Conservation (phyloP, 2,113 vertebrate species). For the Physeter macrocephalus region DNA sequence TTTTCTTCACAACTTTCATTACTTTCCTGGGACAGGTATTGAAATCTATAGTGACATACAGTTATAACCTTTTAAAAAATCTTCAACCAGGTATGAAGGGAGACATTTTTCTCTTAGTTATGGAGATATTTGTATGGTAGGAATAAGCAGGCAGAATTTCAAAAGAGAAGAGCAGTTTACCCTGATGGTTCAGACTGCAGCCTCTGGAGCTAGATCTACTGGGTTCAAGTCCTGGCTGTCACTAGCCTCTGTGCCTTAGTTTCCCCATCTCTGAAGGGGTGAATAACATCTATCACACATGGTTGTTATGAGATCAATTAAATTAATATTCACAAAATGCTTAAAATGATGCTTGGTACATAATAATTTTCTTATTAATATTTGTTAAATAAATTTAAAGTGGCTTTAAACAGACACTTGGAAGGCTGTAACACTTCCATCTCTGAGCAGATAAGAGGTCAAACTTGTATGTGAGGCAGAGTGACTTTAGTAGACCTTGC, state of each 20-base stretch:
- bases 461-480: background rate
- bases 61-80: background rate
- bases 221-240: background rate
- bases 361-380: background rate
- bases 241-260: background rate
- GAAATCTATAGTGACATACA: background rate
- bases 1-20: background rate
- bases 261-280: background rate
- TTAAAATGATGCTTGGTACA: background rate
- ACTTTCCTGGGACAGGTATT: background rate
- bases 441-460: background rate
- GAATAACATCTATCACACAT: background rate
- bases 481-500: background rate
- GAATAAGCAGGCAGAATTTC: background rate
- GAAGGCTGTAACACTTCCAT: background rate
- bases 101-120: background rate
- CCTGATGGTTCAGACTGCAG: background rate
- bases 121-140: background rate
- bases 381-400: background rate
- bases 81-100: background rate
- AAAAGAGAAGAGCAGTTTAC: background rate
- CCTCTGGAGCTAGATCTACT: background rate
- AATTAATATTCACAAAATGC: background rate
- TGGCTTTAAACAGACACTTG: background rate
- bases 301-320: background rate